phyloP scores from a whole-genome alignment of 2,888 invertebrate species.

The Agapostemon virescens region DNA sequence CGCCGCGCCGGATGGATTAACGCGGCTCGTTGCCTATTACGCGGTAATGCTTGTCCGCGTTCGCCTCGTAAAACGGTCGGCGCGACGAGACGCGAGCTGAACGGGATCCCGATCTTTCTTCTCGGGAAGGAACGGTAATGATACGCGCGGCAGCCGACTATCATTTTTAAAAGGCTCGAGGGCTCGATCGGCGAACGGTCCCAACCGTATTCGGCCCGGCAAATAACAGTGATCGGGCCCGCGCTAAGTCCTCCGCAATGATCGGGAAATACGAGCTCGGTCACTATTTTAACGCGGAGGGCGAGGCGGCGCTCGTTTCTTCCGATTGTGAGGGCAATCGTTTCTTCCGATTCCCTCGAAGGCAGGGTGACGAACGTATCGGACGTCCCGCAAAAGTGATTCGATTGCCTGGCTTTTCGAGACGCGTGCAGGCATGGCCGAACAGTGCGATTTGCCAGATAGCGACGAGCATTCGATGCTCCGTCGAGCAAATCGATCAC shows the following conservation, averaged over 20 bases:
- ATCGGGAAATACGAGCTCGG: neutral
- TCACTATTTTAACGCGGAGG: neutral
- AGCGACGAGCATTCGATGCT: no score
- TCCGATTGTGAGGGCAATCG: neutral
- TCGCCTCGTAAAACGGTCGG: conserved; percentile 12
- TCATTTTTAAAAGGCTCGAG: conserved; percentile 17
- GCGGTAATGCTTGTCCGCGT: neutral
- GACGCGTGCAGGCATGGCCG: no score
- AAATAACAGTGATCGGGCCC: conserved; percentile 1
- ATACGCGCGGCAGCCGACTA: conserved; percentile 2
- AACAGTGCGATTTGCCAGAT: no score
- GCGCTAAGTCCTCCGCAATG: neutral
- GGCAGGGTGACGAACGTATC: neutral
- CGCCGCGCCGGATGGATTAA: neutral
- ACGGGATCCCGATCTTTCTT: neutral
- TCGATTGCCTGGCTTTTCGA: no score
- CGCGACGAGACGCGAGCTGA: neutral
- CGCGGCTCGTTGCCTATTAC: conserved; percentile 4
- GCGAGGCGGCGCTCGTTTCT: neutral
- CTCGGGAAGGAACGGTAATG: neutral
- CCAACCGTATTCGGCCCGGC: neutral
- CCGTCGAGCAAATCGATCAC: no score
- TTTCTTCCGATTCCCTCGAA: neutral
- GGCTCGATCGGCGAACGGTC: neutral
- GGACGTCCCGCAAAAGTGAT: no score